Evolutionary conservation across 2,797 vertebrate species (phyloP).

Genomic region (Schizopygopsis malacanthus): DNA sequence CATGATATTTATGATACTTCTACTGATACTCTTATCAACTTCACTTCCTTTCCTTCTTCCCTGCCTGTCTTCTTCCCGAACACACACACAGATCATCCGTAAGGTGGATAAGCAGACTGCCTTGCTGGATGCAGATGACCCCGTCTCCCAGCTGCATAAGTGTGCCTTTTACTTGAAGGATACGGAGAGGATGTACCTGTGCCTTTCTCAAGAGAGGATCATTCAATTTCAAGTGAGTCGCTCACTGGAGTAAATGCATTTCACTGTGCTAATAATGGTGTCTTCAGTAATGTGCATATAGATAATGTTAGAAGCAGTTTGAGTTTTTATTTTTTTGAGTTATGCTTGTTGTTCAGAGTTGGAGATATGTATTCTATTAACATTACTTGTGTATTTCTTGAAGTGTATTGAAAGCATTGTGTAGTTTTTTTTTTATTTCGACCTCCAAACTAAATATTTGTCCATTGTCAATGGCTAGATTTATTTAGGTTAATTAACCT

Average conservation of each 20-base stretch:
- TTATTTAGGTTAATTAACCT: background rate
- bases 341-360: background rate
- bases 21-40: background rate
- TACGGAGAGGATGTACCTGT: conserved; percentile 99
- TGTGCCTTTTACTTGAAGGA: conserved; percentile 99
- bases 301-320: background rate
- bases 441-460: background rate
- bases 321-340: background rate
- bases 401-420: background rate
- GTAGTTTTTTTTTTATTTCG: background rate
- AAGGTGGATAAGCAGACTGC: conserved; percentile 99
- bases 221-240: conserved; percentile 97
- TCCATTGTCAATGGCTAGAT: background rate
- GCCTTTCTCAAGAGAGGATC: conserved; percentile 99
- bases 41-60: background rate
- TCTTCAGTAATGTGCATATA: background rate
- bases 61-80: background rate
- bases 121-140: conserved; percentile 96
- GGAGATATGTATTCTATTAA: background rate
- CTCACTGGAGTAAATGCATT: background rate
- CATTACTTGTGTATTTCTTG: background rate
- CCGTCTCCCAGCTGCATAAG: conserved; percentile 98
- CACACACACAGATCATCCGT: conserved; percentile 87
- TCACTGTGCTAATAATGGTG: background rate
- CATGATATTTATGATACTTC: background rate